Conservation (phyloP, 2,113 vertebrate genomes). For the Trematomus loennbergii region DNA sequence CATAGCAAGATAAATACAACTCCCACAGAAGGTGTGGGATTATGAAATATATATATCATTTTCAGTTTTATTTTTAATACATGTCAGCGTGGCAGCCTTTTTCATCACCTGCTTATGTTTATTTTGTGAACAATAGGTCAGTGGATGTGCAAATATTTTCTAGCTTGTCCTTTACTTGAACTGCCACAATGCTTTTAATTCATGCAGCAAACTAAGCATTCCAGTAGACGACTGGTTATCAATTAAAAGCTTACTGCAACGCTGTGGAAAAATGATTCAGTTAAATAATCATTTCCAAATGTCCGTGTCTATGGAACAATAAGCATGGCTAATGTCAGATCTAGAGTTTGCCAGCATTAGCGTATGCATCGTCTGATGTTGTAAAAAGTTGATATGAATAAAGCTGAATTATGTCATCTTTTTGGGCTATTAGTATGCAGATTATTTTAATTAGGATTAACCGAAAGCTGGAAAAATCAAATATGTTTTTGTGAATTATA, state of each 20-base stretch:
- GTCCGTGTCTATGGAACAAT: conserved; percentile 51
- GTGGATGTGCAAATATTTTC: conserved; percentile 29
- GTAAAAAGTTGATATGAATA: conserved; percentile 48
- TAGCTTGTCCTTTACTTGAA: conserved; percentile 35
- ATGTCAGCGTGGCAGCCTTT: background rate
- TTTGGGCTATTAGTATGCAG: conserved; percentile 29
- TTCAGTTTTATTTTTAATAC: conserved; percentile 1
- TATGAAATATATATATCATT: background rate
- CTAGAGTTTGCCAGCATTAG: conserved; percentile 35
- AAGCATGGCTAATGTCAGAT: conserved; percentile 56
- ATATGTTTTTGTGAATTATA: conserved; percentile 9
- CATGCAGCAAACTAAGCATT: conserved; percentile 12
- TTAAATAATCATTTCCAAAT: conserved; percentile 43
- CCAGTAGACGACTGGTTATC: conserved; percentile 23
- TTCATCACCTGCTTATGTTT: conserved; percentile 7
- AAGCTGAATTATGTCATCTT: conserved; percentile 39
- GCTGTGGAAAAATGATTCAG: background rate
- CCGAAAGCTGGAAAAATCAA: conserved; percentile 17
- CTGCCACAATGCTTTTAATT: conserved; percentile 13
- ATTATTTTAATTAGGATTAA: conserved; percentile 54
- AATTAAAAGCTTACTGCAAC: conserved; percentile 32
- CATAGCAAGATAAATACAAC: conserved; percentile 6
- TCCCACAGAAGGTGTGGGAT: background rate
- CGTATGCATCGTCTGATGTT: conserved; percentile 35
- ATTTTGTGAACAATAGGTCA: conserved; percentile 23